These are phyloP conservation scores for Catocala fraxini DNA, from an alignment of 2,888 invertebrate species.

Conservation along the genomic window DNA sequence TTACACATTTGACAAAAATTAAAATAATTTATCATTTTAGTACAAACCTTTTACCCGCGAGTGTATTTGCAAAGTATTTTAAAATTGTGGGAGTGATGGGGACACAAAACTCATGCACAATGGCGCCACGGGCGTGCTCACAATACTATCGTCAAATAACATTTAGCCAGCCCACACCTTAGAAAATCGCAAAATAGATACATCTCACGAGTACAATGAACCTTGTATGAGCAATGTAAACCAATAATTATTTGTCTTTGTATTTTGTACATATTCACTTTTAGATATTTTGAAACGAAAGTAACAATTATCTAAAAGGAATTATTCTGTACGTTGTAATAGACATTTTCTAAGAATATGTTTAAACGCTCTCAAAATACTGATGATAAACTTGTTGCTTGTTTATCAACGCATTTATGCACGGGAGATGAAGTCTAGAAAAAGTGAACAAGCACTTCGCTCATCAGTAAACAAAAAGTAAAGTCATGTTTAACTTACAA, in stretches of 20 bases:
- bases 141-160: conserved; percentile 86
- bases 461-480: conserved; percentile 39
- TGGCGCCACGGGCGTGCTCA: conserved; percentile 81
- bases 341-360: conserved; percentile 58
- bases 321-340: conserved; percentile 65
- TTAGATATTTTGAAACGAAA: conserved; percentile 71
- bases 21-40: conserved; percentile 77
- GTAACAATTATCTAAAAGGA: conserved; percentile 63
- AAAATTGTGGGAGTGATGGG: conserved; percentile 85
- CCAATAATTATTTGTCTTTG: conserved; percentile 85
- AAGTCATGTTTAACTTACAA: conserved; percentile 55
- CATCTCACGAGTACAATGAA: conserved; percentile 75
- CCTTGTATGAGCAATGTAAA: conserved; percentile 75
- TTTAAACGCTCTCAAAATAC: conserved; percentile 36
- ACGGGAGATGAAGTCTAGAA: conserved; percentile 26
- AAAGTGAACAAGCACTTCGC: conserved; percentile 24
- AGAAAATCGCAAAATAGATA: conserved; percentile 86
- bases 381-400: conserved; percentile 36
- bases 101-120: conserved; percentile 71
- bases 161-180: conserved; percentile 87
- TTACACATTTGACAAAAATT: conserved; percentile 52
- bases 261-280: conserved; percentile 60
- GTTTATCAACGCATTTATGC: conserved; percentile 24
- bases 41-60: conserved; percentile 70
- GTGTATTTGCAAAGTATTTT: conserved; percentile 77